Evolutionary conservation across 2,888 invertebrate genomes (phyloP).

Genomic region (Eledona agricola): DNA sequence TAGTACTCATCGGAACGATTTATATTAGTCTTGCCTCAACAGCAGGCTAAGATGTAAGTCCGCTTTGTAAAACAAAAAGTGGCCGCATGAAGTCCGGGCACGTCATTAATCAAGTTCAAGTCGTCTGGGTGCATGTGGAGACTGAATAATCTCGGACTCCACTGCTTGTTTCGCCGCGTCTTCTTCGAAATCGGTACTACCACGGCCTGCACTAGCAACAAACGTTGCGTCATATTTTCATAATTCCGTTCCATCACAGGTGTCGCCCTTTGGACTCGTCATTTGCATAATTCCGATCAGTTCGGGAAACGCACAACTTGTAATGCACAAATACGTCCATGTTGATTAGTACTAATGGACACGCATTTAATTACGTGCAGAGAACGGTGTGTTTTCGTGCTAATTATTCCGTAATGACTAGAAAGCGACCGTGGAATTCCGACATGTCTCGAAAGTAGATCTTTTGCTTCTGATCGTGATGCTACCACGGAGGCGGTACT

Average conservation of each 20-base stretch:
- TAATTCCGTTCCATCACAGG: constrained; percentile 15
- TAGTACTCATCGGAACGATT: constrained; percentile 14
- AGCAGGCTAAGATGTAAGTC: constrained; percentile 39
- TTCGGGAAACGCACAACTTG: constrained; percentile 10
- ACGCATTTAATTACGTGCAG: constrained; percentile 21
- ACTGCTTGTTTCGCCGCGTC: constrained; percentile 4
- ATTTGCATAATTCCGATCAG: constrained; percentile 29
- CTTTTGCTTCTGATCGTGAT: no score
- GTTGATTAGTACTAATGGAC: constrained; percentile 1
- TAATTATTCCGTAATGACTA: constrained; percentile 14
- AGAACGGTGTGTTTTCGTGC: constrained; percentile 11
- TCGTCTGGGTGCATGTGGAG: constrained; percentile 48
- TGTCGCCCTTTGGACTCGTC: constrained; percentile 13
- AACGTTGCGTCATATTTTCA: constrained; percentile 14
- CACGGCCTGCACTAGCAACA: constrained; percentile 12
- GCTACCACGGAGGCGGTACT: no score
- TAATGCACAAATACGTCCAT: constrained; percentile 1
- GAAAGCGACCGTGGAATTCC: constrained; percentile 9
- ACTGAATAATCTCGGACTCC: constrained; percentile 39
- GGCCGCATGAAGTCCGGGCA: constrained; percentile 46
- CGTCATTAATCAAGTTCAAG: constrained; percentile 51
- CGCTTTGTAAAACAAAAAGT: constrained; percentile 48
- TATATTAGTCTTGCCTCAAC: constrained; percentile 32
- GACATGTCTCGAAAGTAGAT: constrained; percentile 6
- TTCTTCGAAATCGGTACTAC: constrained; percentile 6